Evolutionary conservation across 1,140 invertebrate species (phyloP), one percentile per base, ranked within the genome.

Genomic region (Drosophila kepulauana): DNA sequence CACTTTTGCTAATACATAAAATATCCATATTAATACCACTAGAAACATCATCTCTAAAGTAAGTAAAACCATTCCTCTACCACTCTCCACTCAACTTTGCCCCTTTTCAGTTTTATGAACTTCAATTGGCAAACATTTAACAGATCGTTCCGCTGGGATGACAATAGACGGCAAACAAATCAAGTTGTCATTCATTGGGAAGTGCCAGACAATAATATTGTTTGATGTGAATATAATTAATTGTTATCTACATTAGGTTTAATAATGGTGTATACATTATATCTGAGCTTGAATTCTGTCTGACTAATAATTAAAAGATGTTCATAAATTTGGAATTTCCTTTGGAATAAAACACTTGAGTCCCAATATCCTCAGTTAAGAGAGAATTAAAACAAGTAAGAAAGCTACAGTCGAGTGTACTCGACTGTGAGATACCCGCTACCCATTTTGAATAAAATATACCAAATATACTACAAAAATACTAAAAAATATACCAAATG

Each of bases 1-100:
- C 46, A 52, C 49, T 49, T 62, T 25, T 48, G 8, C n/a, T 48
- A 38, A 38, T 38, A 51, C 35, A 49, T 16, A 46, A 62, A 68
- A 56, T 68, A 68, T 62, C 20, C 56, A 57, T 48, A 46, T 59
- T 74, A 74, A 74, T 68, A 30, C 56, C 70, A 67, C 15, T 3
- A 68, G 48, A 4, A 68, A 61, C 41, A 16, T 43, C 20, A 49
- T 51, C 41, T 54, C 10, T 62, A 30, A 33, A 57, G 20, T 49
- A 41, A 49, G 25, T n/a, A 33, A 69, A 35, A 6, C 11, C 3
- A 6, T 6, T 25, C 10, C 8, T n/a, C n/a, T n/a, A n/a, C 35
- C 35, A 10, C 35, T 8, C 33, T 33, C 33, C 33, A 10, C 2
- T 58, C 7, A 51, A 15, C 25, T 73, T 51, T 58, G 25, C 15